phyloP scores from a whole-genome alignment of 1,140 invertebrate genomes.

The Drosophila quadrilineata region DNA sequence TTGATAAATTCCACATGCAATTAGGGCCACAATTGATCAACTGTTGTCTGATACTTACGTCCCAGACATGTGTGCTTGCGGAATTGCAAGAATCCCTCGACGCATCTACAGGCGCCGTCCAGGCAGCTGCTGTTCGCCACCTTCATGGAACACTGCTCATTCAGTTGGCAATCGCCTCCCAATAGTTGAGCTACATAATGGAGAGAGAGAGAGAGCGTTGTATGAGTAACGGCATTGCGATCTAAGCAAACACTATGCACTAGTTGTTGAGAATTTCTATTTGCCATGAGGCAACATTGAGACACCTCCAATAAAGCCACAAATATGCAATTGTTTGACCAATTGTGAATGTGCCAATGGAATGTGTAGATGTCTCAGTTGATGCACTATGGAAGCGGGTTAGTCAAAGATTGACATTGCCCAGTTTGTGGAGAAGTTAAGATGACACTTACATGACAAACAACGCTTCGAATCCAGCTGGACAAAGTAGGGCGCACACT shows the following conservation, averaged over 20 bases:
- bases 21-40: constrained; percentile 69
- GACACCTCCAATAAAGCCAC: not conserved
- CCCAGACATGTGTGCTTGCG: constrained; percentile 92
- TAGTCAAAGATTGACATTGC: constrained; percentile 67
- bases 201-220: constrained; percentile 4
- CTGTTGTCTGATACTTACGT: constrained; percentile 86
- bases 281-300: constrained; percentile 34
- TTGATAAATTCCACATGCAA: constrained; percentile 48
- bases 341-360: not conserved
- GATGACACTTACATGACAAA: constrained; percentile 86
- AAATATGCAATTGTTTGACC: not conserved
- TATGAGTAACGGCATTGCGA: constrained; percentile 50
- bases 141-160: constrained; percentile 89
- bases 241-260: constrained; percentile 20
- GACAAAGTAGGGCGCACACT: constrained; percentile 86
- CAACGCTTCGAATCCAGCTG: constrained; percentile 85
- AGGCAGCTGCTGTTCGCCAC: constrained; percentile 90
- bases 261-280: constrained; percentile 25
- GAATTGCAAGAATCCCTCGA: constrained; percentile 90
- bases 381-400: constrained; percentile 29
- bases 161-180: constrained; percentile 87
- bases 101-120: constrained; percentile 89
- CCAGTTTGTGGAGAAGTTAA: constrained; percentile 24
- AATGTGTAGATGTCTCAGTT: no score
- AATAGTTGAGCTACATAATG: constrained; percentile 86